These are phyloP conservation scores for Diploscapter pachys DNA, from an alignment of 1,140 invertebrate genomes.

Conservation along the genomic window DNA sequence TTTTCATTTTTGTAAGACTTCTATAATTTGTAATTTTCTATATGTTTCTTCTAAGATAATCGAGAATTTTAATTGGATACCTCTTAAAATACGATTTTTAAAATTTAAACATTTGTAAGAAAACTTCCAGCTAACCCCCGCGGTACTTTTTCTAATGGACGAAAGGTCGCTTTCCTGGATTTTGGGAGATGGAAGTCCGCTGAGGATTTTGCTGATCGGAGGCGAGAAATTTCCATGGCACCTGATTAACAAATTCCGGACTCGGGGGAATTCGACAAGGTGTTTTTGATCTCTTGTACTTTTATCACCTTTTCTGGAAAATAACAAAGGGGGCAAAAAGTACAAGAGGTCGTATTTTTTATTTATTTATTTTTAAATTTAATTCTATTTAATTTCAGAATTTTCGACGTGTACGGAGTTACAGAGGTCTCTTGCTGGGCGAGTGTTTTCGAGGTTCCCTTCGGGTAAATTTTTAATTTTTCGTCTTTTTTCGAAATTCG, in stretches of 20 bases:
- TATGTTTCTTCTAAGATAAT: neutral
- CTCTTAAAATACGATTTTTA: neutral
- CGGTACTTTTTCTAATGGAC: slow-evolving; percentile 5
- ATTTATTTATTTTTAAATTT: too few relatives aligned
- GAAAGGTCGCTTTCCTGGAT: neutral
- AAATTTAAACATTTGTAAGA: neutral
- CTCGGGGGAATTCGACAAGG: neutral
- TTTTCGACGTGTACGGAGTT: slow-evolving; percentile 32
- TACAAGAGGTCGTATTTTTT: too few relatives aligned
- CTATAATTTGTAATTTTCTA: too few relatives aligned
- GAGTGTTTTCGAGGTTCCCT: slow-evolving; percentile 5
- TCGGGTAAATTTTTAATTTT: too few relatives aligned
- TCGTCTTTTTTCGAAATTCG: too few relatives aligned
- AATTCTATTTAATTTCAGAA: neutral
- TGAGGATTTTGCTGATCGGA: slow-evolving; percentile 16
- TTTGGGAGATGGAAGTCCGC: neutral
- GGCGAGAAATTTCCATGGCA: slow-evolving; percentile 14
- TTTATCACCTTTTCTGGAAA: too few relatives aligned
- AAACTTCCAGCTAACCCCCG: slow-evolving; percentile 19
- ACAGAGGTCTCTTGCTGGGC: slow-evolving; percentile 33
- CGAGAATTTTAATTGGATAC: neutral
- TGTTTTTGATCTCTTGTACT: too few relatives aligned
- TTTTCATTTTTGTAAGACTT: neutral
- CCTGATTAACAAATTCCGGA: slow-evolving; percentile 2
- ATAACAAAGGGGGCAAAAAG: too few relatives aligned